A percentile compares a stretch with the other conserved stretches of the same genome.
Evolutionary conservation across 2,888 invertebrate genomes (phyloP).

Genomic region (Nephrotoma appendiculata): DNA sequence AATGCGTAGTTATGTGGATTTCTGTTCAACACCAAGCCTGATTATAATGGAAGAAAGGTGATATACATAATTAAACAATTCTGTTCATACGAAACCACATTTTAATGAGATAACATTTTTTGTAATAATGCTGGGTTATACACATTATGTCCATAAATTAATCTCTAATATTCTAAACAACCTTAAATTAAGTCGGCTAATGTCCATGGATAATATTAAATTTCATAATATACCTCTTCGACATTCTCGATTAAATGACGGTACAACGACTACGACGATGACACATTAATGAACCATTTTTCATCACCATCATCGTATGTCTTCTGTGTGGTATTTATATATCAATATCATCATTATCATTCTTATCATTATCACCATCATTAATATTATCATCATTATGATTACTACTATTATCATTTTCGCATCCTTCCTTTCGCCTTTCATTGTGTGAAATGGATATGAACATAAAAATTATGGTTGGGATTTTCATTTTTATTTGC

Average conservation of each 20-base stretch:
- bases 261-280: neutral
- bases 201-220: neutral
- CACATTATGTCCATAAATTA: neutral
- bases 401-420: neutral
- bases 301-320: neutral
- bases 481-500: neutral
- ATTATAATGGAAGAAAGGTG: too few relatives aligned
- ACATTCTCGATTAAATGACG: neutral
- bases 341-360: neutral
- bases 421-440: neutral
- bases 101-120: neutral
- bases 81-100: neutral
- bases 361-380: neutral
- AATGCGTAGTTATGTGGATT: too few relatives aligned
- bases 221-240: neutral
- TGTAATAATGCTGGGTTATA: neutral
- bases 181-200: neutral
- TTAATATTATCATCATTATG: neutral
- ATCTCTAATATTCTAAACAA: neutral
- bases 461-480: neutral
- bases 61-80: neutral
- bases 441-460: neutral
- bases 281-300: neutral
- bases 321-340: neutral
- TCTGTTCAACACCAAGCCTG: too few relatives aligned